Evolutionary conservation across 2,797 vertebrate species (phyloP).

Genomic region (Mus minutoides): DNA sequence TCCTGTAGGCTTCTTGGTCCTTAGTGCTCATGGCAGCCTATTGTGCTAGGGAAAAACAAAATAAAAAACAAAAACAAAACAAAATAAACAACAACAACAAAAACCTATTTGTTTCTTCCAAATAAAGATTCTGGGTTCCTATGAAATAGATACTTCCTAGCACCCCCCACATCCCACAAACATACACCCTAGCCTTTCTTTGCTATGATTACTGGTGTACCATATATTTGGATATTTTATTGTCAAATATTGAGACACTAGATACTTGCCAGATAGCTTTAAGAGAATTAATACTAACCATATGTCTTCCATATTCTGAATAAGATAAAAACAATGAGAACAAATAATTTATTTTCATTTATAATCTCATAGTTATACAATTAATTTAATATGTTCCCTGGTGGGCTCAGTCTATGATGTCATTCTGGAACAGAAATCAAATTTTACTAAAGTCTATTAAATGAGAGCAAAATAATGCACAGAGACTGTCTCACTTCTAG

Average conservation of each 20-base stretch:
- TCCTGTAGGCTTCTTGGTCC: background rate
- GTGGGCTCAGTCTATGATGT: constrained; percentile 71
- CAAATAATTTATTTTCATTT: constrained; percentile 69
- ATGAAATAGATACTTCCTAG: background rate
- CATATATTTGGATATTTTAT: constrained; percentile 35
- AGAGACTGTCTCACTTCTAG: constrained; percentile 40
- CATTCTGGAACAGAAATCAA: constrained; percentile 78
- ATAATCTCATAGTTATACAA: constrained; percentile 68
- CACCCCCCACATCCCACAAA: background rate
- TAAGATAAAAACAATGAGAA: constrained; percentile 66
- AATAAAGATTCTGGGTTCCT: constrained; percentile 11
- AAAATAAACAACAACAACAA: background rate
- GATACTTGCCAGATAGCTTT: constrained; percentile 41
- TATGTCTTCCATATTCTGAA: constrained; percentile 50
- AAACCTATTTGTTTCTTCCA: background rate
- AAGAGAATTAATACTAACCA: constrained; percentile 58
- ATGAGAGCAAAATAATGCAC: constrained; percentile 71
- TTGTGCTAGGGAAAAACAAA: background rate
- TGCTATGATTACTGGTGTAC: constrained; percentile 40
- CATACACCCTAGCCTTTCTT: background rate
- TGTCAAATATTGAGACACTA: constrained; percentile 3
- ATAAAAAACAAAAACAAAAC: background rate
- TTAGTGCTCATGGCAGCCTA: background rate
- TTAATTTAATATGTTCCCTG: constrained; percentile 67
- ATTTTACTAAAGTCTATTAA: constrained; percentile 70